A percentile compares a stretch with the other conserved stretches of the same genome.
phyloP scores from a whole-genome alignment of 2,797 vertebrate species.

The Phylloscopus collybita region DNA sequence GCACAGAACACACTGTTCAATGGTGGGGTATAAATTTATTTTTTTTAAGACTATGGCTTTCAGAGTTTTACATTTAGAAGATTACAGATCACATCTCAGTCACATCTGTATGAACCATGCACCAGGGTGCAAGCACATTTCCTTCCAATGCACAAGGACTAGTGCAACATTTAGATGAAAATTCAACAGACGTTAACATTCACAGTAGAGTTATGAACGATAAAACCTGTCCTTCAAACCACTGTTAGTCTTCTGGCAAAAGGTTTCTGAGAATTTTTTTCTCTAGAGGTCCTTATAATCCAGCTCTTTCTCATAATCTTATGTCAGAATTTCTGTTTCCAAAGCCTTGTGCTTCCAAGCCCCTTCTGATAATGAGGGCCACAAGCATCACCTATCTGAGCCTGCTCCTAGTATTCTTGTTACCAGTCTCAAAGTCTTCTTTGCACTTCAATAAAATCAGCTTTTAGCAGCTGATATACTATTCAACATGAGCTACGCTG shows the following conservation, averaged over 20 bases:
- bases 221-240: neutral
- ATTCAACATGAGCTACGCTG: neutral
- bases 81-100: conserved; percentile 7
- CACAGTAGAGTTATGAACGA: neutral
- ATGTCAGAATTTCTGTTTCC: neutral
- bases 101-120: conserved; percentile 2
- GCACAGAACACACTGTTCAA: conserved; percentile 18
- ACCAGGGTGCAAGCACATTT: conserved; percentile 41
- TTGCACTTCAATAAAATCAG: neutral
- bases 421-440: neutral
- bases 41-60: conserved; percentile 51
- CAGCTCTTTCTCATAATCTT: neutral
- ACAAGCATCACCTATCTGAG: neutral
- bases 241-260: neutral
- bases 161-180: conserved; percentile 27
- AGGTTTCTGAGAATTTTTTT: neutral
- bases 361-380: neutral
- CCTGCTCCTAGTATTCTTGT: neutral
- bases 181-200: conserved; percentile 5
- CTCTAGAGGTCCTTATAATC: neutral
- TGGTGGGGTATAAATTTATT: neutral
- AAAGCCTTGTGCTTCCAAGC: neutral
- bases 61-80: conserved; percentile 34
- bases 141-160: conserved; percentile 21
- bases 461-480: neutral